These are phyloP conservation scores for Diprion similis DNA, from an alignment of 1,140 invertebrate genomes.

Conservation along the genomic window DNA sequence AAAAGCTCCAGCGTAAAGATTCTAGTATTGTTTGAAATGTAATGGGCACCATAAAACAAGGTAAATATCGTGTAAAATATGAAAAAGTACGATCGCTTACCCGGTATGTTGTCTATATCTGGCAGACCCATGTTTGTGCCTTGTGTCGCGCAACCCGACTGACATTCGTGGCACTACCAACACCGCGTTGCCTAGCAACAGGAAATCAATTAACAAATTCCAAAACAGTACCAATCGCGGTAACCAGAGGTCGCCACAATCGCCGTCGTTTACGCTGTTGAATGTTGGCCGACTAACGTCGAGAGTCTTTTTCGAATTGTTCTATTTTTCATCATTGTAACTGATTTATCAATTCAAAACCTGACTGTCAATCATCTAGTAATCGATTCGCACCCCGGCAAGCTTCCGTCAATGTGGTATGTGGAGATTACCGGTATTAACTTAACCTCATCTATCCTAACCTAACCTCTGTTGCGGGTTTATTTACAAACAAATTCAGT, in stretches of 20 bases:
- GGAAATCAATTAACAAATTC: slow-evolving; percentile 40
- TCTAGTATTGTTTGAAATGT: too few relatives aligned
- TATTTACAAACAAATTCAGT: neutral
- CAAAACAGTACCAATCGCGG: too few relatives aligned
- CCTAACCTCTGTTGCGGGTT: neutral
- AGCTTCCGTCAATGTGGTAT: neutral
- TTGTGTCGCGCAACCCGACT: slow-evolving; percentile 40
- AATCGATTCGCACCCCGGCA: neutral
- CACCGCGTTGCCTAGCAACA: slow-evolving; percentile 48
- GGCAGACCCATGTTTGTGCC: slow-evolving; percentile 48
- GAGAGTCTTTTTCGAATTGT: neutral
- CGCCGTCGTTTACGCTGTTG: too few relatives aligned
- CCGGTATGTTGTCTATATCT: slow-evolving; percentile 51
- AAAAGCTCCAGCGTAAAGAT: too few relatives aligned
- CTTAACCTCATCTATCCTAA: neutral
- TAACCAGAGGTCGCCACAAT: too few relatives aligned
- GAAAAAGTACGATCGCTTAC: slow-evolving; percentile 28
- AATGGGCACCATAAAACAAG: too few relatives aligned
- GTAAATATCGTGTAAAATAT: neutral
- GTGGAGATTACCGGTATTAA: neutral
- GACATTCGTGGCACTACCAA: slow-evolving; percentile 41
- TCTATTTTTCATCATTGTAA: too few relatives aligned
- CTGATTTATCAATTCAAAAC: neutral
- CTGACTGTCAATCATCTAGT: neutral
- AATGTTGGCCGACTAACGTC: neutral